Percentiles rank a stretch among this genome's conserved stretches.
Conservation (phyloP, 2,888 invertebrate species). For the Hemicrepidius hirtus region DNA sequence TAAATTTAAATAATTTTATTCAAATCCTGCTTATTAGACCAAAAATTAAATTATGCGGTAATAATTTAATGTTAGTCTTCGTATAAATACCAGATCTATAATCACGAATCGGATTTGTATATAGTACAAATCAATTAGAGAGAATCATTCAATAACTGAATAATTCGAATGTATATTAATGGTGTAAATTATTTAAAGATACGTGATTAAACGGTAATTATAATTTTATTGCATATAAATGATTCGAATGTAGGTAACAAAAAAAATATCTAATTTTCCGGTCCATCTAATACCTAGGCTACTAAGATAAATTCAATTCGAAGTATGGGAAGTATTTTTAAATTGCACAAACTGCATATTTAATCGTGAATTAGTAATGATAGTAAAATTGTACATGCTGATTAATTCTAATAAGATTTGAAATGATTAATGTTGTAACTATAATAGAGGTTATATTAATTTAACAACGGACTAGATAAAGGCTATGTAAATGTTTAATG, state of each 20-base stretch:
- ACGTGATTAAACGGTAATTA: too few species aligned
- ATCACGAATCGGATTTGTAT: too few species aligned
- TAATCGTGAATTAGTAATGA: conserved; percentile 22
- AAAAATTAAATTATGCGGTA: conserved; percentile 8
- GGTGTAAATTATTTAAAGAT: too few species aligned
- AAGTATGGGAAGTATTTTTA: not conserved
- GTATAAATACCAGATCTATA: too few species aligned
- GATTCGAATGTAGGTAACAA: not conserved
- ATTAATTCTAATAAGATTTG: conserved; percentile 31
- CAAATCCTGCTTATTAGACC: not conserved
- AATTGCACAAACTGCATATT: conserved; percentile 23
- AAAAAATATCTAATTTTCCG: conserved; percentile 13
- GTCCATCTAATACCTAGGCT: not conserved
- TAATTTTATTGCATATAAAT: not conserved
- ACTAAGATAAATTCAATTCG: not conserved
- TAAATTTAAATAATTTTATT: conserved; percentile 17
- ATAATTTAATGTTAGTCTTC: not conserved
- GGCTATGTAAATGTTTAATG: conserved; percentile 21
- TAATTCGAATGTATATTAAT: too few species aligned
- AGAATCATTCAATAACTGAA: too few species aligned
- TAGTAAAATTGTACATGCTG: conserved; percentile 24
- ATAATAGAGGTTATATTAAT: conserved; percentile 28
- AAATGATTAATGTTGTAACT: conserved; percentile 12
- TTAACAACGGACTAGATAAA: conserved; percentile 22
- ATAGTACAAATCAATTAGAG: too few species aligned